Percentiles rank a stretch among this genome's conserved stretches.
These are phyloP conservation scores for Calliphora vomitoria DNA, from an alignment of 2,888 invertebrate species.

Conservation along the genomic window DNA sequence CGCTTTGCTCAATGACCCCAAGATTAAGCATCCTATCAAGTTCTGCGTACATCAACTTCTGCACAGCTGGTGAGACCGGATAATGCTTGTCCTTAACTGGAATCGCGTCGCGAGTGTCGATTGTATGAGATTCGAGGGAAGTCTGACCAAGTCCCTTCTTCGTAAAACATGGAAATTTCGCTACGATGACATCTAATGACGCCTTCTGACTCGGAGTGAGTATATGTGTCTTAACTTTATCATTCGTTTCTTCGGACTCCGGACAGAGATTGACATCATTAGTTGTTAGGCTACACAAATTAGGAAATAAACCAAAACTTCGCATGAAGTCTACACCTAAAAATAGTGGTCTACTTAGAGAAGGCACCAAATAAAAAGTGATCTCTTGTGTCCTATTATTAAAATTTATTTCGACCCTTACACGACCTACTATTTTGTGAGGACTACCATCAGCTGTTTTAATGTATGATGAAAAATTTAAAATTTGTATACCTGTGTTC, in stretches of 20 bases:
- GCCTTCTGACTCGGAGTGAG: not conserved
- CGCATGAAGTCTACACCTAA: constrained; percentile 39
- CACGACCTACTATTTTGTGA: constrained; percentile 20
- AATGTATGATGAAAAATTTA: not conserved
- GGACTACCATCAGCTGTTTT: constrained; percentile 27
- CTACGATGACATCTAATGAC: not conserved
- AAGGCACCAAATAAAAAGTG: constrained; percentile 3
- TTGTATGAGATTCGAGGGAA: not conserved
- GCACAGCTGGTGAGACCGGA: constrained; percentile 17
- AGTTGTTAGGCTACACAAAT: constrained; percentile 8
- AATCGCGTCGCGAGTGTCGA: constrained; percentile 7
- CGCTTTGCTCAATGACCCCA: constrained; percentile 14
- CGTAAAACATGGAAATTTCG: not conserved
- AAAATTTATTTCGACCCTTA: not conserved
- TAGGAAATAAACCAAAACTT: not conserved
- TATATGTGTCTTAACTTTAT: not conserved
- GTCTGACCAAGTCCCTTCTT: not conserved
- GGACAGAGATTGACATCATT: constrained; percentile 10
- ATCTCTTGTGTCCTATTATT: not conserved
- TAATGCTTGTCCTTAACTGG: constrained; percentile 25
- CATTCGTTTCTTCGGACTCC: not conserved
- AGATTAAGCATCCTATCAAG: constrained; percentile 23
- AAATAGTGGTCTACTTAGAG: constrained; percentile 25
- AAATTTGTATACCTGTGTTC: not conserved
- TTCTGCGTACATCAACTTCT: constrained; percentile 27